Evolutionary conservation across 2,113 vertebrate species (phyloP).

Genomic region (Rousettus leschenaultii): DNA sequence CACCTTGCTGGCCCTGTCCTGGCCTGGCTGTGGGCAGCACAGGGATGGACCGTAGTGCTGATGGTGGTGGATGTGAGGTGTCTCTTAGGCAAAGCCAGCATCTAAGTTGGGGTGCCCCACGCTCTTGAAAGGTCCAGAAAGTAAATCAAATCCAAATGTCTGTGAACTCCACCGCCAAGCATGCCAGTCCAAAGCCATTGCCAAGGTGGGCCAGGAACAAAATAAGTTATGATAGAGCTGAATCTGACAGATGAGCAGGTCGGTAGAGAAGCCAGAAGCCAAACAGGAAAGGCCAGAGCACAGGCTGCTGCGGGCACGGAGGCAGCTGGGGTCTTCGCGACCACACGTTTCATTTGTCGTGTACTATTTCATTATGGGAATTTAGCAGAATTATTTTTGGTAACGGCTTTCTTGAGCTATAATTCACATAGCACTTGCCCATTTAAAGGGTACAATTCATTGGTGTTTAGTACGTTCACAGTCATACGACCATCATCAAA

Average conservation of each 20-base stretch:
- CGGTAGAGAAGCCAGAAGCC: neutral
- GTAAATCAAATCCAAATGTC: neutral
- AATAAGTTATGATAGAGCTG: neutral
- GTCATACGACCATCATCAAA: too few species aligned
- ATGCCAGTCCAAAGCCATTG: neutral
- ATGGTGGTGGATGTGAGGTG: too few species aligned
- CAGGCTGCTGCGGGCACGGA: accelerated
- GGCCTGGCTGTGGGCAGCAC: neutral
- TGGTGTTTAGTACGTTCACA: neutral
- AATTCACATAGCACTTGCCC: neutral
- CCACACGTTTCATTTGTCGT: neutral
- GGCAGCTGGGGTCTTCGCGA: too few species aligned
- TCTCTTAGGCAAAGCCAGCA: neutral
- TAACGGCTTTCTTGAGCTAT: neutral
- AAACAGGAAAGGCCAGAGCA: neutral
- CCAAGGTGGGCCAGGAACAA: neutral
- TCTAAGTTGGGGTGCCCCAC: neutral
- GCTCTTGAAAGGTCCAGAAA: neutral
- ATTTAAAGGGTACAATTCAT: neutral
- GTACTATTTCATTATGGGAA: neutral
- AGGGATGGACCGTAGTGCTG: accelerated
- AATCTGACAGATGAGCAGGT: neutral
- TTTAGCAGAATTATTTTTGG: neutral
- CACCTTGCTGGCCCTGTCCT: neutral
- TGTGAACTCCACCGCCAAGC: neutral